A percentile compares a stretch with the other conserved stretches of the same genome.
Conservation (phyloP, 2,113 vertebrate species). For the Rana temporaria region DNA sequence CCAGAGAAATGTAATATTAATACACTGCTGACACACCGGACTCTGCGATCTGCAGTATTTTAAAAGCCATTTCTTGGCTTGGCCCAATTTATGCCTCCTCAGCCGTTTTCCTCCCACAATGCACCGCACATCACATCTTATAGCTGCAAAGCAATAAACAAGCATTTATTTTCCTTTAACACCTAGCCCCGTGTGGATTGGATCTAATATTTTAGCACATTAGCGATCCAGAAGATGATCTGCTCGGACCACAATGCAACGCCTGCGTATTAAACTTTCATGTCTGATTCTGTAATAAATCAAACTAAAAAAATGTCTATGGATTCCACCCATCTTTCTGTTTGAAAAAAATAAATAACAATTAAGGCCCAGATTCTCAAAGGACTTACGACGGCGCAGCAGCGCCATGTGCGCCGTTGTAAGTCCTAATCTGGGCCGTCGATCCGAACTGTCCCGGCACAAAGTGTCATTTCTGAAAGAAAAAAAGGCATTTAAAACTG, state of each 20-base stretch:
- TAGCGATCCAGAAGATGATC: not conserved
- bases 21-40: not conserved
- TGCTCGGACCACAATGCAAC: not conserved
- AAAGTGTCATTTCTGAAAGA: too few relatives aligned
- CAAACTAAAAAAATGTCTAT: not conserved
- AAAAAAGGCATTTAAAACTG: too few relatives aligned
- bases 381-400: too few relatives aligned
- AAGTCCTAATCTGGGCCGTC: too few relatives aligned
- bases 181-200: slow-evolving; percentile 38
- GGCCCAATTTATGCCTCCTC: slow-evolving; percentile 29
- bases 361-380: too few relatives aligned
- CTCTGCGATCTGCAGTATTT: slow-evolving; percentile 5
- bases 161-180: slow-evolving; percentile 32
- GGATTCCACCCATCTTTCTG: too few relatives aligned
- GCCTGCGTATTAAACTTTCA: slow-evolving; percentile 8
- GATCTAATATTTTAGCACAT: slow-evolving; percentile 35
- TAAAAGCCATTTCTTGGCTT: slow-evolving; percentile 15
- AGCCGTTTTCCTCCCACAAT: slow-evolving; percentile 31
- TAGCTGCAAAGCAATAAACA: slow-evolving; percentile 41
- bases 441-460: too few relatives aligned
- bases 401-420: too few relatives aligned
- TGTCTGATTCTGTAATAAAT: not conserved
- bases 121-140: not conserved
- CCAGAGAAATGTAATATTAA: slow-evolving; percentile 32
- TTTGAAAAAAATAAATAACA: too few relatives aligned